Base-by-base conservation (phyloP, 2,113 vertebrate species). In the Choloepus hoffmanni region DNA sequence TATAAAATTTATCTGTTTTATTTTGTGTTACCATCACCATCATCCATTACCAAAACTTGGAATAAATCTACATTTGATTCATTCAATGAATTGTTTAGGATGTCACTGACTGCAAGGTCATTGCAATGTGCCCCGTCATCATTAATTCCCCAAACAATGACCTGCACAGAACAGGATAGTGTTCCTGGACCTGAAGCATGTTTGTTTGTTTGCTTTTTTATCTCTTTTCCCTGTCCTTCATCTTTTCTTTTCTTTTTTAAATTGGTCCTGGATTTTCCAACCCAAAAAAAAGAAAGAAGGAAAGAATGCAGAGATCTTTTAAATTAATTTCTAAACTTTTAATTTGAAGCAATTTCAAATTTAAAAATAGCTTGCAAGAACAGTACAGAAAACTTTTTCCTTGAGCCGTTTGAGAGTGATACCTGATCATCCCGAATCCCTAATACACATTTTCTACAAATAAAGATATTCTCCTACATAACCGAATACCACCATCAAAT, bases 321-420 rank as follows among this genome's bases (percentile, higher is more conserved):
- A 84, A 74, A 92, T 74, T 45, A 36, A 87, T 84, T 79, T 87
- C n/a, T 67, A 48, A n/a, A 11, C 45, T 88, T 48, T 72, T 12
- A 5, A 40, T 48, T 92, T 79, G 30, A 92, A 87, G 89, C 76
- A 73, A 68, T 68, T 77, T 90, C 26, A 93, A 40, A 65, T 72
- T 28, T 95, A 67, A 93, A 72, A 19, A 53, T 92, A 89, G 53
- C 13, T 81, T 45, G 12, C 10, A 58, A 67, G 24, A 95, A 73
- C 5, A 67, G 19, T 53, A n/a, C 21, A 89, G 33, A 72, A 23
- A 45, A 45, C 12, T 40, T 48, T 58, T 50, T 74, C 18, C 9
- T 28, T 72, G 18, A 73, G 12, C 28, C 21, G 2, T 28, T 77
- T 67, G 67, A 88, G 13, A 74, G 4, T 36, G 33, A 33, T 73